Evolutionary conservation across 2,797 vertebrate species (phyloP).

Genomic region (Myotis myotis): DNA sequence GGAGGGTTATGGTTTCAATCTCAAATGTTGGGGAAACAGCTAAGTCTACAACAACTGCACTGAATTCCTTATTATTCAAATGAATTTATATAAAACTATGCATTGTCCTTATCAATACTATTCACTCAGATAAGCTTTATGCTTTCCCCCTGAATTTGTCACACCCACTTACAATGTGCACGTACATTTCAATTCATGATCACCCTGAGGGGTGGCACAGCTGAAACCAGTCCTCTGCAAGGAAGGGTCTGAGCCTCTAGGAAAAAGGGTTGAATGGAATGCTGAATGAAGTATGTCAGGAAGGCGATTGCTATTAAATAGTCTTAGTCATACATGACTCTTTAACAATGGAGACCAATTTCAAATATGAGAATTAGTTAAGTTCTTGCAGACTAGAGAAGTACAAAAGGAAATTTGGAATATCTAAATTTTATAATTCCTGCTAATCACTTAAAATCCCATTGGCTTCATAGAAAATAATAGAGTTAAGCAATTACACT

Average conservation of each 20-base stretch:
- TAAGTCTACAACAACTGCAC: neutral
- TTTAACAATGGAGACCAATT: slow-evolving; percentile 12
- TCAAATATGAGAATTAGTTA: slow-evolving; percentile 57
- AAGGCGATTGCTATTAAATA: neutral
- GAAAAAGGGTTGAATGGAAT: slow-evolving; percentile 33
- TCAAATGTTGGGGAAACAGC: neutral
- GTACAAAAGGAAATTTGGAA: neutral
- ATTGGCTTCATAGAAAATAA: slow-evolving; percentile 30
- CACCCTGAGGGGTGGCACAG: neutral
- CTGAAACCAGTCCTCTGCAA: slow-evolving; percentile 63
- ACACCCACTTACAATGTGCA: neutral
- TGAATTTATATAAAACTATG: slow-evolving; percentile 41
- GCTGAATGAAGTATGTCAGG: slow-evolving; percentile 5
- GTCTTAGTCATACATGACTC: neutral
- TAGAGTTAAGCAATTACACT: slow-evolving; percentile 18
- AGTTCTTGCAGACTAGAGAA: neutral
- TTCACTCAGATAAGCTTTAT: slow-evolving; percentile 48
- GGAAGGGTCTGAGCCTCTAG: neutral
- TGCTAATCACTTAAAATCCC: neutral
- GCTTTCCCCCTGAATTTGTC: slow-evolving; percentile 48
- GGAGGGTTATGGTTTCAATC: neutral
- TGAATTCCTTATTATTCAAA: slow-evolving; percentile 48
- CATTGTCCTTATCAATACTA: neutral
- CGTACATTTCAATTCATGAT: neutral
- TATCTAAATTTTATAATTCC: neutral